phyloP scores from a whole-genome alignment of 2,113 vertebrate species.

The Gnathonemus echidnorhynchus region DNA sequence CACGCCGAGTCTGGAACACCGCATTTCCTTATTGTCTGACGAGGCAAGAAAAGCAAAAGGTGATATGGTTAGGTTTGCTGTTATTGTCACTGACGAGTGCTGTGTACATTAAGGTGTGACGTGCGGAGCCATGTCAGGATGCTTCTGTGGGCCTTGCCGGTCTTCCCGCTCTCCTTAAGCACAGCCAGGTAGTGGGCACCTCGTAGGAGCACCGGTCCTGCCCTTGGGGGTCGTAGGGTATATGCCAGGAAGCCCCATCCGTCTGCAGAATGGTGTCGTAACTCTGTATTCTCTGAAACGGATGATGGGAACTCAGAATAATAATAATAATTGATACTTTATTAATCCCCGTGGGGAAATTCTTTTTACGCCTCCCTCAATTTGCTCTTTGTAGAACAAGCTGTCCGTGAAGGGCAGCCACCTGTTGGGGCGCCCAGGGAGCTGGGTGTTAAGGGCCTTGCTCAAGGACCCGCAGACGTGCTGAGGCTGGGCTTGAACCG shows the following conservation, averaged over 20 bases:
- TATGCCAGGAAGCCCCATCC: slow-evolving; percentile 74
- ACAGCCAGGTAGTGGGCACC: slow-evolving; percentile 86
- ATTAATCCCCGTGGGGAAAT: too few relatives aligned
- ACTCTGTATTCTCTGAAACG: slow-evolving; percentile 59
- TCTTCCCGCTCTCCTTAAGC: slow-evolving; percentile 56
- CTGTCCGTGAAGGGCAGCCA: too few relatives aligned
- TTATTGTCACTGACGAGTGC: neutral
- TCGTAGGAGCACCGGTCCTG: slow-evolving; percentile 68
- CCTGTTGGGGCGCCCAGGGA: too few relatives aligned
- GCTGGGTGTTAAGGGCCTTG: too few relatives aligned
- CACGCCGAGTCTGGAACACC: neutral
- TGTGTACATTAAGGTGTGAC: neutral
- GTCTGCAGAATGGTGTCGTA: slow-evolving; percentile 86
- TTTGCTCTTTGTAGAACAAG: too few relatives aligned
- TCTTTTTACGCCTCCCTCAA: too few relatives aligned
- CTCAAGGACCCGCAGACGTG: too few relatives aligned
- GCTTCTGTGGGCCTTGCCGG: neutral
- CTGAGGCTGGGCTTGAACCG: too few relatives aligned
- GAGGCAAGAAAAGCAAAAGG: neutral
- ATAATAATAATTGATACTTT: too few relatives aligned
- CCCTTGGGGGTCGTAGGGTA: slow-evolving; percentile 77
- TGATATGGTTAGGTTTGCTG: neutral
- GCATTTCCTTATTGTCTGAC: neutral
- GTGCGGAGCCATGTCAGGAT: neutral
- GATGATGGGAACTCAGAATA: slow-evolving; percentile 2